Percentiles rank a stretch among this genome's conserved stretches.
Evolutionary conservation across 2,888 invertebrate species (phyloP).

Genomic region (Geotrupes spiniger): DNA sequence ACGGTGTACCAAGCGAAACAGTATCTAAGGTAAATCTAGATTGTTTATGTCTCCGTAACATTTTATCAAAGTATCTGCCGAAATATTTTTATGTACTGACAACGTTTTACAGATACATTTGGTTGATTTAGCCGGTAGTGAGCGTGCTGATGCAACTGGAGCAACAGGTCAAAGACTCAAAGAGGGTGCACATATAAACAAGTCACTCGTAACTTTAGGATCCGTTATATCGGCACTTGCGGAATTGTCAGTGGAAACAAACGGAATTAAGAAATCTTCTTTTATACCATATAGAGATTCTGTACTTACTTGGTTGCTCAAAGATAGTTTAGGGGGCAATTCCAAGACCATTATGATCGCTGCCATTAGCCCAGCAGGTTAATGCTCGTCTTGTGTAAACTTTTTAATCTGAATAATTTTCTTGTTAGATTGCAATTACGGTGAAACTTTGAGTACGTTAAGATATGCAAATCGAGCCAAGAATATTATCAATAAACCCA

Average conservation of each 20-base stretch:
- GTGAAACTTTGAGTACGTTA: slow-evolving; percentile 81
- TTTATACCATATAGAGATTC: slow-evolving; percentile 89
- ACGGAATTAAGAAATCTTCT: slow-evolving; percentile 47
- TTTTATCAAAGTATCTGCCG: neutral
- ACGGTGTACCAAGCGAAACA: slow-evolving; percentile 85
- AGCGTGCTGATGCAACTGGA: slow-evolving; percentile 84
- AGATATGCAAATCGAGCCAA: slow-evolving; percentile 87
- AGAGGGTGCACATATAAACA: slow-evolving; percentile 89
- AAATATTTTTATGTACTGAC: neutral
- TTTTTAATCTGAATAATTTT: slow-evolving; percentile 1
- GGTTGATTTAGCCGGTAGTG: slow-evolving; percentile 87
- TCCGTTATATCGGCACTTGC: slow-evolving; percentile 85
- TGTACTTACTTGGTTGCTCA: slow-evolving; percentile 82
- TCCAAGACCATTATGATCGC: slow-evolving; percentile 92
- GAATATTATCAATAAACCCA: slow-evolving; percentile 88
- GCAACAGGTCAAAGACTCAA: slow-evolving; percentile 87
- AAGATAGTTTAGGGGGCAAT: slow-evolving; percentile 86
- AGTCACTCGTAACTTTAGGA: slow-evolving; percentile 83
- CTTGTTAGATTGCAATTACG: slow-evolving; percentile 73
- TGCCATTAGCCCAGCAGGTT: slow-evolving; percentile 59
- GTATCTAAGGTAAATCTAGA: slow-evolving; percentile 68
- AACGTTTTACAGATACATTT: slow-evolving; percentile 60
- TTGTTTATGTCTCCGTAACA: neutral
- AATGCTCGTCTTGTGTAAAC: slow-evolving; percentile 9
- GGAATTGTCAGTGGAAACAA: slow-evolving; percentile 54